Conservation (phyloP, 2,888 invertebrate species). For the Dyspetes luteomarginatus region DNA sequence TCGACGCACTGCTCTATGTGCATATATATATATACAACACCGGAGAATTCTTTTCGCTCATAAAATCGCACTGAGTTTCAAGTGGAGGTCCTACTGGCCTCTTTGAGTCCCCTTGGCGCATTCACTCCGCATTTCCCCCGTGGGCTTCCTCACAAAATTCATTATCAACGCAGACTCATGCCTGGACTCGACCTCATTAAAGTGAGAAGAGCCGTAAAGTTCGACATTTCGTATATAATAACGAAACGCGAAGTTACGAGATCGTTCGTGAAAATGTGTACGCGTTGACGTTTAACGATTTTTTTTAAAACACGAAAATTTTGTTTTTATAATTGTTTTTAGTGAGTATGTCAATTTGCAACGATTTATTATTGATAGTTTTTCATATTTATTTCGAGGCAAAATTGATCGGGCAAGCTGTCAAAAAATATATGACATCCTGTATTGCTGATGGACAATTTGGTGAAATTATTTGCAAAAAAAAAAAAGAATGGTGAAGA, state of each 20-base stretch:
- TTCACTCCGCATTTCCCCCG: not conserved
- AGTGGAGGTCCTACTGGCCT: constrained; percentile 5
- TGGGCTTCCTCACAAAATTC: constrained; percentile 29
- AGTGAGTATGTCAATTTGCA: no score
- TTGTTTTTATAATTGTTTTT: not conserved
- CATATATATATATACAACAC: not conserved
- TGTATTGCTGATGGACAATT: not conserved
- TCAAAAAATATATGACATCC: not conserved
- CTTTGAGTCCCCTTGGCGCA: not conserved
- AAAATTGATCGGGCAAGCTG: not conserved
- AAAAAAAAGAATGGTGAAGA: not conserved
- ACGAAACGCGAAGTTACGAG: constrained; percentile 2
- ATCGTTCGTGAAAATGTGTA: constrained; percentile 16
- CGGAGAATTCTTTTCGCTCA: constrained; percentile 1
- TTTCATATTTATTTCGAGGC: not conserved
- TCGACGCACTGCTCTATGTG: not conserved
- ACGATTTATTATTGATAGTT: not conserved
- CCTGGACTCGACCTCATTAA: constrained; percentile 1
- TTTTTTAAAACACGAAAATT: not conserved
- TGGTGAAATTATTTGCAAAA: not conserved
- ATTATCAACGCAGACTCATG: not conserved
- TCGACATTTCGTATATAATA: constrained; percentile 11
- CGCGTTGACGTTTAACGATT: not conserved
- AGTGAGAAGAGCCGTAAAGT: not conserved
- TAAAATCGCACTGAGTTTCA: not conserved